Percentiles rank a stretch among this genome's conserved stretches.
phyloP scores from a whole-genome alignment of 2,888 invertebrate genomes.

The Dicyrtoma fusca region DNA sequence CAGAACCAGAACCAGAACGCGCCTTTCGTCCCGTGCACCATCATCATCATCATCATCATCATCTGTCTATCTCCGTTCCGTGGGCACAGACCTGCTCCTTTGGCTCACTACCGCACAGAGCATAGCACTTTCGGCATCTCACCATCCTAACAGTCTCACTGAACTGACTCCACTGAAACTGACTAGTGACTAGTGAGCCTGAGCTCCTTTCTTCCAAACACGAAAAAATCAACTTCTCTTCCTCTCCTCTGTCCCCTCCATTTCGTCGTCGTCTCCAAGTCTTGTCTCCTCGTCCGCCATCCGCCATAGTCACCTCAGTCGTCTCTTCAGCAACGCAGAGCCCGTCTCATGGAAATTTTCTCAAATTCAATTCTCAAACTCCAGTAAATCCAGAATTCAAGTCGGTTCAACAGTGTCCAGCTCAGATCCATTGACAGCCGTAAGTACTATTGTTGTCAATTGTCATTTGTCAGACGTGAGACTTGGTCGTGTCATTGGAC shows the following conservation, averaged over 20 bases:
- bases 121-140: too few species aligned
- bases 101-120: background rate
- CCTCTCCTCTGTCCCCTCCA: background rate
- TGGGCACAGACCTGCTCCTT: too few species aligned
- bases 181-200: background rate
- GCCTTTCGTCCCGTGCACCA: too few species aligned
- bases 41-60: too few species aligned
- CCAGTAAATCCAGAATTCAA: background rate
- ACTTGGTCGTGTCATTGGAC: too few species aligned
- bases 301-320: background rate
- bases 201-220: constrained; percentile 1
- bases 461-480: too few species aligned
- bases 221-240: background rate
- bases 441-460: too few species aligned
- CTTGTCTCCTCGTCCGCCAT: background rate
- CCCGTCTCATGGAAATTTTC: constrained; percentile 6
- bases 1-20: background rate
- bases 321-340: background rate
- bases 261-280: background rate
- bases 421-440: too few species aligned
- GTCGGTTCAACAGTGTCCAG: too few species aligned
- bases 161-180: constrained; percentile 1
- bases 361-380: background rate
- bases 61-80: too few species aligned
- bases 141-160: background rate